These are phyloP conservation scores for Sebastolobus alascanus DNA, from an alignment of 2,797 vertebrate genomes.

Conservation along the genomic window DNA sequence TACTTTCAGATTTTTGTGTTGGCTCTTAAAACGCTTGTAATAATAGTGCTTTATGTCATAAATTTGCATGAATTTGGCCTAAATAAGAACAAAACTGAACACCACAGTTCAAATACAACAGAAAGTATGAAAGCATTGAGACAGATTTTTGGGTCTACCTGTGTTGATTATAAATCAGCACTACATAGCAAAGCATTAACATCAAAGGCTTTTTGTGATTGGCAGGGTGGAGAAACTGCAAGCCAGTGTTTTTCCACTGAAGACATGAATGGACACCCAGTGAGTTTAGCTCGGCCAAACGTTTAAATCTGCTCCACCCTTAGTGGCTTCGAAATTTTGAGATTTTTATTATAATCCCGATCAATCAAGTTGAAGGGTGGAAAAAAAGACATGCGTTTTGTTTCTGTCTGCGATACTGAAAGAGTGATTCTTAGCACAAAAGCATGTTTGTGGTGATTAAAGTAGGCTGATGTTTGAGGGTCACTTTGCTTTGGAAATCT, in stretches of 20 bases:
- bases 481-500: constrained; percentile 52
- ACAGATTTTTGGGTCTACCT: background rate
- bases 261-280: constrained; percentile 82
- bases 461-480: constrained; percentile 22
- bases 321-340: constrained; percentile 44
- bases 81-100: background rate
- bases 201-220: constrained; percentile 73
- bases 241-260: constrained; percentile 73
- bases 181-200: constrained; percentile 45
- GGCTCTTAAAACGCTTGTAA: background rate
- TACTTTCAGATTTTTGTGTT: constrained; percentile 6
- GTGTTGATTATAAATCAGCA: constrained; percentile 23
- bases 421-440: constrained; percentile 24
- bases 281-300: constrained; percentile 75
- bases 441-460: constrained; percentile 61
- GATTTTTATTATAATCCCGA: constrained; percentile 7
- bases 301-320: constrained; percentile 34
- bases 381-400: constrained; percentile 31
- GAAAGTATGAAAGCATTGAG: background rate
- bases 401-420: constrained; percentile 29
- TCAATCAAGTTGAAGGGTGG: constrained; percentile 53
- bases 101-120: background rate
- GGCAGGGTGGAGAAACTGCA: constrained; percentile 75
- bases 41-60: background rate
- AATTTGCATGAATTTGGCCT: background rate